These are phyloP conservation scores for Syndactyla subalaris DNA, from an alignment of 2,797 vertebrate genomes.

Conservation along the genomic window DNA sequence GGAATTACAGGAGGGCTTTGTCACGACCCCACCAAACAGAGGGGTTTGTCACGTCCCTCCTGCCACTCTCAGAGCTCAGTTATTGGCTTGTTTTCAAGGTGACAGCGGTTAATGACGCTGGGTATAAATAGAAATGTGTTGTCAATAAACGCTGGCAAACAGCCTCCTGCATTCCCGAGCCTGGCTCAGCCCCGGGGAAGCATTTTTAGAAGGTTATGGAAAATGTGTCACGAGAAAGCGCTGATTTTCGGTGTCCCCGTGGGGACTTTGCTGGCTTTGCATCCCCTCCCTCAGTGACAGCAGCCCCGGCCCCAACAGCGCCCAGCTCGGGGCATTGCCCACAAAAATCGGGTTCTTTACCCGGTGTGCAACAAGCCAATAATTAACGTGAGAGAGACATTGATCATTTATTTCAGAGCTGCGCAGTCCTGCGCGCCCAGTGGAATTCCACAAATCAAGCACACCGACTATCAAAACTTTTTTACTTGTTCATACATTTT, in stretches of 20 bases:
- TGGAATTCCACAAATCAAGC: neutral
- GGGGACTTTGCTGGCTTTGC: neutral
- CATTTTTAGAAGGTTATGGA: neutral
- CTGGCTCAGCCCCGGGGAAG: neutral
- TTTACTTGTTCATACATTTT: neutral
- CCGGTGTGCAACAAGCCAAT: neutral
- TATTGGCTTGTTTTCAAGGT: neutral
- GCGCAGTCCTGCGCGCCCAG: neutral
- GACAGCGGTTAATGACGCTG: neutral
- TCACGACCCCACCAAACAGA: neutral
- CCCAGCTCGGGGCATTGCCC: neutral
- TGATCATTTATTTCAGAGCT: neutral
- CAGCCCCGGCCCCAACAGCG: too few species aligned
- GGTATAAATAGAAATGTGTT: neutral
- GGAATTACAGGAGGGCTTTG: neutral
- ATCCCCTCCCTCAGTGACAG: neutral
- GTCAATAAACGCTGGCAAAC: neutral
- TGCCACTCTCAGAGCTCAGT: neutral
- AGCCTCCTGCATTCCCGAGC: neutral
- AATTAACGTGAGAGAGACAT: neutral
- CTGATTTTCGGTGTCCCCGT: rapidly evolving
- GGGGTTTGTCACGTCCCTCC: neutral
- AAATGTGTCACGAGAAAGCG: neutral
- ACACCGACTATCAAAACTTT: neutral
- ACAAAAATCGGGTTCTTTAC: neutral